These are phyloP conservation scores for Malachius bipustulatus DNA, from an alignment of 2,888 invertebrate genomes.

Conservation along the genomic window DNA sequence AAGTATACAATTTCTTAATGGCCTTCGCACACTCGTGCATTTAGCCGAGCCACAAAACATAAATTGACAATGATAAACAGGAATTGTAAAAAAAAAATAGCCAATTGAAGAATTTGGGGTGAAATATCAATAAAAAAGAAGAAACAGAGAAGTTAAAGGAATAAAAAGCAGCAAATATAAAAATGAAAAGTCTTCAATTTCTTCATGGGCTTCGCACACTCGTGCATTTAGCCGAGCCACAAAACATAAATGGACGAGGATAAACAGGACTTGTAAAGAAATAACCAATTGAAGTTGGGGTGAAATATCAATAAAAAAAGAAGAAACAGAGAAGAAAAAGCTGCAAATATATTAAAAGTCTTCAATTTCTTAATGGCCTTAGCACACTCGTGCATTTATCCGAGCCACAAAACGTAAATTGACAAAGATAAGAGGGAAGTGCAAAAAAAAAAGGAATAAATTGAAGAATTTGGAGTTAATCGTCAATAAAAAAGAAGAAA, in stretches of 20 bases:
- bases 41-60: slow-evolving; percentile 1
- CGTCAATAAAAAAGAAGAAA: not conserved
- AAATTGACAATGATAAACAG: slow-evolving; percentile 5
- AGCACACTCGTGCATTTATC: too few relatives aligned
- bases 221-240: too few relatives aligned
- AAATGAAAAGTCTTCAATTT: too few relatives aligned
- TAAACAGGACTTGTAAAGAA: too few relatives aligned
- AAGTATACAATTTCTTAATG: slow-evolving; percentile 7
- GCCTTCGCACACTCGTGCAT: too few relatives aligned
- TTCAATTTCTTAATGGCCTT: too few relatives aligned
- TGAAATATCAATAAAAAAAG: too few relatives aligned
- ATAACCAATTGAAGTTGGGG: too few relatives aligned
- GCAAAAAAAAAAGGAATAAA: not conserved
- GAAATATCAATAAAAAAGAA: slow-evolving; percentile 6
- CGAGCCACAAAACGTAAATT: not conserved
- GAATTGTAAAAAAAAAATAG: slow-evolving; percentile 7
- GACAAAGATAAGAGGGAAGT: not conserved
- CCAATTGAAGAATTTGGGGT: slow-evolving; percentile 6
- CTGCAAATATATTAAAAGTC: too few relatives aligned
- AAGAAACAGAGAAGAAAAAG: too few relatives aligned
- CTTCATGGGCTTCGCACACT: too few relatives aligned
- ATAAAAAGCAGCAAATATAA: not conserved
- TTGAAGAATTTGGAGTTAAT: not conserved
- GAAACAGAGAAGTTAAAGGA: slow-evolving; percentile 5
- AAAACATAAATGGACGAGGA: too few relatives aligned